Evolutionary conservation across 2,888 invertebrate species (phyloP), one percentile per base, ranked within the genome.

Genomic region (Stegana nigrithorax): DNA sequence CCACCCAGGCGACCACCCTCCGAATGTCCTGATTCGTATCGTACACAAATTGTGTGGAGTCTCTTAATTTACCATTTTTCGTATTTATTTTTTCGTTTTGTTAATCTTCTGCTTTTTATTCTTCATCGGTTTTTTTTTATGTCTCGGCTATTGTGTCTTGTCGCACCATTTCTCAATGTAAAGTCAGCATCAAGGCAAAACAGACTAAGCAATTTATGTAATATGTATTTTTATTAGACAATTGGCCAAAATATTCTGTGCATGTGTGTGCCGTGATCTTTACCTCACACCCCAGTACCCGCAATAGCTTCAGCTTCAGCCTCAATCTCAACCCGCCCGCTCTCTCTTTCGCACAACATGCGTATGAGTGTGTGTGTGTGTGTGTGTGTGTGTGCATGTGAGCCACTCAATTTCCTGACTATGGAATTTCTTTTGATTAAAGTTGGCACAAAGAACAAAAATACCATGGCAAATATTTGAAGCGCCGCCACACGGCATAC

Each of bases 191-290:
- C 14, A 27, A 27, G 17, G 29, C 10, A 51, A 51, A n/a, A 51
- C 51, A 51, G 26, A 51, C 26, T 25, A 7, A n/a, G 42, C 39
- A 56, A 39, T 56, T 56, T 59, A 59, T 50, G 50, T 50, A 50
- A n/a, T n/a, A n/a, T n/a, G n/a, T 23, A 14, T 25, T 50, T 50
- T 50, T 26, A 50, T n/a, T 50, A 50, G 50, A 50, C 50, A 25
- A 50, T 50, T 50, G 50, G 25, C 50, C 50, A 25, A 45, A 45
- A 45, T 23, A 45, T 14, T 7, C 29, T n/a, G n/a, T n/a, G n/a
- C n/a, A n/a, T n/a, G n/a, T n/a, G n/a, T n/a, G n/a, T n/a, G n/a
- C n/a, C n/a, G n/a, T n/a, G n/a, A n/a, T n/a, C n/a, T n/a, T n/a
- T n/a, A n/a, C n/a, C n/a, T n/a, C n/a, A n/a, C n/a, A n/a, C n/a